Evolutionary conservation across 2,888 invertebrate genomes (phyloP).

Genomic region (Aricia artaxerxes): DNA sequence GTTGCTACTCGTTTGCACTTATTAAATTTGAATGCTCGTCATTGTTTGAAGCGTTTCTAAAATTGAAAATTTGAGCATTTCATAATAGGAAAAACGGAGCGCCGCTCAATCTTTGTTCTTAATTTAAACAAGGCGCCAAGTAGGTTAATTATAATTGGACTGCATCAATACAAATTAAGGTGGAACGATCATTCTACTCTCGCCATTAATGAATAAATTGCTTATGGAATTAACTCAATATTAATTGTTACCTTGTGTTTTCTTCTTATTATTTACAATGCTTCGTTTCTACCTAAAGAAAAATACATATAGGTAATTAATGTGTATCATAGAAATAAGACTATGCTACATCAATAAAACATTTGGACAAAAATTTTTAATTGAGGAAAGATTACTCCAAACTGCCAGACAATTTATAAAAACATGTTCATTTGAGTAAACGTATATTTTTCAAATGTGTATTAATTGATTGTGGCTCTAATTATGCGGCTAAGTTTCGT

Average conservation of each 20-base stretch:
- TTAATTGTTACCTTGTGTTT: not conserved
- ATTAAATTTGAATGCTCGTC: conserved; percentile 26
- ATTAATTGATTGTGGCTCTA: not conserved
- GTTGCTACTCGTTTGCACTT: conserved; percentile 21
- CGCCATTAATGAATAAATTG: not conserved
- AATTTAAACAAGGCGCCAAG: conserved; percentile 14
- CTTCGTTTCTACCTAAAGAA: not conserved
- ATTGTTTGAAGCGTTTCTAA: conserved; percentile 15
- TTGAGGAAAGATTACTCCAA: not conserved
- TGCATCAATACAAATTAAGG: conserved; percentile 10
- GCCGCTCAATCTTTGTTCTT: conserved; percentile 8
- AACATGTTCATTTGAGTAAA: not conserved
- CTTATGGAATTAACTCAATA: not conserved
- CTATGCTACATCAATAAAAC: not conserved
- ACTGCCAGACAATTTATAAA: not conserved
- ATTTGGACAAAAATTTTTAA: not conserved
- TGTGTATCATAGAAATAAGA: too few species aligned
- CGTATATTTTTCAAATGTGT: not conserved
- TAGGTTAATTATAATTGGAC: conserved; percentile 21
- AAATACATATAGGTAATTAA: not conserved
- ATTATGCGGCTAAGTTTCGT: not conserved
- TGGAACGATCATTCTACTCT: not conserved
- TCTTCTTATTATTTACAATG: not conserved
- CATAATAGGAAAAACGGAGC: conserved; percentile 19
- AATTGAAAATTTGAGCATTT: conserved; percentile 22